Conservation (phyloP, 2,113 vertebrate species). For the Caranx melampygus region DNA sequence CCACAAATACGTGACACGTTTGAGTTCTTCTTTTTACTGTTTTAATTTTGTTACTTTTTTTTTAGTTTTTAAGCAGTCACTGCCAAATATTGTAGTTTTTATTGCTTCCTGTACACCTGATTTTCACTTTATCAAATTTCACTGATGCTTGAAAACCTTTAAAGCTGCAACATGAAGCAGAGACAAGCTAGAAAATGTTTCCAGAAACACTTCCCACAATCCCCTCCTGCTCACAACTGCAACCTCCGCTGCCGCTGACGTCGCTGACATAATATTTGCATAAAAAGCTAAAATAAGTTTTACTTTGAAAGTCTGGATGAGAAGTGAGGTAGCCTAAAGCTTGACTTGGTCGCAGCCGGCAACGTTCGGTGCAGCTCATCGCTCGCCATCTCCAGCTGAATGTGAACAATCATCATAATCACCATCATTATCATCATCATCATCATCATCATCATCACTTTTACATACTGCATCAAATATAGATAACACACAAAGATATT, state of each 20-base stretch:
- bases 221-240: not conserved
- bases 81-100: no score
- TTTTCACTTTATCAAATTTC: not conserved
- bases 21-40: not conserved
- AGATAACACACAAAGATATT: slow-evolving; percentile 75
- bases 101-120: not conserved
- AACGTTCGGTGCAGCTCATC: not conserved
- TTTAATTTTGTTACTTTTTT: no score
- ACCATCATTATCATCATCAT: slow-evolving; percentile 50
- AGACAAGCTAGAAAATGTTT: not conserved
- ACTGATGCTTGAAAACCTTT: slow-evolving; percentile 1
- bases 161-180: not conserved
- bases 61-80: not conserved
- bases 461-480: slow-evolving; percentile 80
- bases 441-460: slow-evolving; percentile 58
- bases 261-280: slow-evolving; percentile 13
- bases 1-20: not conserved
- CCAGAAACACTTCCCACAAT: not conserved
- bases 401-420: slow-evolving; percentile 57
- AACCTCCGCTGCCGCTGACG: not conserved
- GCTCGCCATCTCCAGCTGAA: slow-evolving; percentile 18
- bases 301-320: slow-evolving; percentile 30
- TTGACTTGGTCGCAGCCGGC: not conserved
- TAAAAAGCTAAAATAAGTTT: slow-evolving; percentile 13
- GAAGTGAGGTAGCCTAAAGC: slow-evolving; percentile 66